These are phyloP conservation scores for Drosophila sechellia DNA, from an alignment of 1,140 invertebrate species.

Conservation along the genomic window DNA sequence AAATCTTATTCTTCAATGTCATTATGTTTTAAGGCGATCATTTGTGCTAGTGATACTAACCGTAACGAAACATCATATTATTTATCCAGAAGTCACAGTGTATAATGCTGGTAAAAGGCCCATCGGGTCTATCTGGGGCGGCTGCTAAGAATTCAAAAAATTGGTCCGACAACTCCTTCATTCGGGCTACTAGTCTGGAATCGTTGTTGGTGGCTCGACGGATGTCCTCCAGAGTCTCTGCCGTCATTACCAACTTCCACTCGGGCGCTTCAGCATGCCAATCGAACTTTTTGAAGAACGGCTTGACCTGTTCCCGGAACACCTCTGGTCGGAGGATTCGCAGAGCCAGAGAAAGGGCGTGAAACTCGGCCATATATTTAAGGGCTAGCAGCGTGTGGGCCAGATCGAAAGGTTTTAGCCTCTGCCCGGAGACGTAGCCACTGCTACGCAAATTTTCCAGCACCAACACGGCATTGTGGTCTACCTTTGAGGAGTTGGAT, in stretches of 20 bases:
- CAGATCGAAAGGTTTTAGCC: constrained; percentile 85
- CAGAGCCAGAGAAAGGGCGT: constrained; percentile 86
- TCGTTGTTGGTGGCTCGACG: constrained; percentile 50
- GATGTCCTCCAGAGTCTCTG: constrained; percentile 57
- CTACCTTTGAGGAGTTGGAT: constrained; percentile 79
- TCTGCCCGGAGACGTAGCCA: constrained; percentile 85
- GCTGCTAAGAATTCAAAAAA: constrained; percentile 56
- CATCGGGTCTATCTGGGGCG: constrained; percentile 29
- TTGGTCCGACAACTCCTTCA: constrained; percentile 40
- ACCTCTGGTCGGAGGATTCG: constrained; percentile 85
- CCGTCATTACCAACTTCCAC: constrained; percentile 55
- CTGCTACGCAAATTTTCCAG: constrained; percentile 86
- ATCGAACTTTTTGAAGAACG: constrained; percentile 77
- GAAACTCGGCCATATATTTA: constrained; percentile 86
- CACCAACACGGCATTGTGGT: constrained; percentile 86
- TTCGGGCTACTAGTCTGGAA: constrained; percentile 18
- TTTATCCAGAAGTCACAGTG: constrained; percentile 88
- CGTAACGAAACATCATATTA: constrained; percentile 86
- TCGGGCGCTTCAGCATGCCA: constrained; percentile 64
- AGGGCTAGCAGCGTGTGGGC: constrained; percentile 85
- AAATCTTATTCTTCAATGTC: no score
- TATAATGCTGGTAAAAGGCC: constrained; percentile 85
- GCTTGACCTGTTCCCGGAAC: constrained; percentile 84
- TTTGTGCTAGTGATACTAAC: constrained; percentile 32
- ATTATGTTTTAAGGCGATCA: no score